Percentiles rank a stretch among this genome's conserved stretches.
Conservation (phyloP, 2,888 invertebrate species). For the Eulithis prunata region DNA sequence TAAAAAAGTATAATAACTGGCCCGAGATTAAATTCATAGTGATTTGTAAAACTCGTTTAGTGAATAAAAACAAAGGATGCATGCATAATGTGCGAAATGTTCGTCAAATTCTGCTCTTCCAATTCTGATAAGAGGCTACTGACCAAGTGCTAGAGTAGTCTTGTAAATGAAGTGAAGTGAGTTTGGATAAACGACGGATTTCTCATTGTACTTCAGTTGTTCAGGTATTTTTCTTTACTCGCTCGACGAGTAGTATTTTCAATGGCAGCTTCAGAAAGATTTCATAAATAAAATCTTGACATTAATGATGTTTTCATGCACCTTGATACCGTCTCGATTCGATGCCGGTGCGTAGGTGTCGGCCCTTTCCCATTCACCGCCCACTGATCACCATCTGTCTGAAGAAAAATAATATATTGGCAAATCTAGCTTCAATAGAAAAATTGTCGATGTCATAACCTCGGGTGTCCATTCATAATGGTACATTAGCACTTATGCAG, state of each 20-base stretch:
- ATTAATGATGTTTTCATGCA: slow-evolving; percentile 22
- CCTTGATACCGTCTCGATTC: slow-evolving; percentile 49
- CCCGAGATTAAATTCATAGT: background rate
- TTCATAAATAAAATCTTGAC: slow-evolving; percentile 8
- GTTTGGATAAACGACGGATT: slow-evolving; percentile 4
- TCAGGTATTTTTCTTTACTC: slow-evolving; percentile 6
- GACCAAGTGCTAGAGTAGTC: slow-evolving; percentile 5
- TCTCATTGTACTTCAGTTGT: background rate
- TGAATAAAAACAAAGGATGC: background rate
- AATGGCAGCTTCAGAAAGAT: background rate
- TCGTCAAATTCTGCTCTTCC: slow-evolving; percentile 35
- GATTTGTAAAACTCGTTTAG: background rate
- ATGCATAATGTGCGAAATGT: slow-evolving; percentile 36
- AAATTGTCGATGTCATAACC: slow-evolving; percentile 37
- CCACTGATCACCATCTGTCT: slow-evolving; percentile 62
- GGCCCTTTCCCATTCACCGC: slow-evolving; percentile 72
- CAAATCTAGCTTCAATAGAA: slow-evolving; percentile 40
- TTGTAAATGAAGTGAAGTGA: slow-evolving; percentile 4
- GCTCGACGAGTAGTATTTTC: background rate
- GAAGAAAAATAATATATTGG: slow-evolving; percentile 40
- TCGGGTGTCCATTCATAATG: slow-evolving; percentile 39
- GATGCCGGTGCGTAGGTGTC: slow-evolving; percentile 67
- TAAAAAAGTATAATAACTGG: slow-evolving; percentile 6
- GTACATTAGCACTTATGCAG: slow-evolving; percentile 39
- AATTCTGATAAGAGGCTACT: slow-evolving; percentile 16